A percentile compares a stretch with the other conserved stretches of the same genome.
phyloP scores from a whole-genome alignment of 2,888 invertebrate species.

The Dascillus cervinus region DNA sequence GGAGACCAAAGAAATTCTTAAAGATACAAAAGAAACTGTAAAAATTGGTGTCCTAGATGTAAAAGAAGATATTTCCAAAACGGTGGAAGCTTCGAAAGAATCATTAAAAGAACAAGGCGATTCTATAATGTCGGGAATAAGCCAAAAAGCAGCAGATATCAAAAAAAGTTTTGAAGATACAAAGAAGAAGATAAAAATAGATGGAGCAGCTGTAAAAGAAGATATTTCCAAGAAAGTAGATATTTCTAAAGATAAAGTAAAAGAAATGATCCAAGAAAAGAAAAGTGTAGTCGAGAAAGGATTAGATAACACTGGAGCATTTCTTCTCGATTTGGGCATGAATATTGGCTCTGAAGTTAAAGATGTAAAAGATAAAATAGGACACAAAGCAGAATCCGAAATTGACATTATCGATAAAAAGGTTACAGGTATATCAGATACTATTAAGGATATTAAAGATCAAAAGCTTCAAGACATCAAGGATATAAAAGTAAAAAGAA shows the following conservation, averaged over 20 bases:
- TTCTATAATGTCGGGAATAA: no score
- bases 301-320: no score
- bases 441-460: no score
- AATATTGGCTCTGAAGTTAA: not conserved
- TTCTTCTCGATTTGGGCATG: not conserved
- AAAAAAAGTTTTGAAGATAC: not conserved
- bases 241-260: not conserved
- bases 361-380: not conserved
- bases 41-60: not conserved
- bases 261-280: not conserved
- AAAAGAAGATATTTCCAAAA: constrained; percentile 2
- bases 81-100: no score
- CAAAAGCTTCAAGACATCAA: no score
- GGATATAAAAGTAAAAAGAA: no score
- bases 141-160: constrained; percentile 1
- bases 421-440: no score
- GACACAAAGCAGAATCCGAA: no score
- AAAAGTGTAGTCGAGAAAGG: no score
- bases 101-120: no score
- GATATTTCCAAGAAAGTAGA: not conserved
- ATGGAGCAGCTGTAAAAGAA: not conserved
- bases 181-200: not conserved
- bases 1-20: not conserved
- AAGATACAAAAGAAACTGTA: not conserved
- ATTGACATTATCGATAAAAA: no score